These are phyloP conservation scores for Atta colombica DNA, from an alignment of 1,140 invertebrate genomes.

Conservation along the genomic window DNA sequence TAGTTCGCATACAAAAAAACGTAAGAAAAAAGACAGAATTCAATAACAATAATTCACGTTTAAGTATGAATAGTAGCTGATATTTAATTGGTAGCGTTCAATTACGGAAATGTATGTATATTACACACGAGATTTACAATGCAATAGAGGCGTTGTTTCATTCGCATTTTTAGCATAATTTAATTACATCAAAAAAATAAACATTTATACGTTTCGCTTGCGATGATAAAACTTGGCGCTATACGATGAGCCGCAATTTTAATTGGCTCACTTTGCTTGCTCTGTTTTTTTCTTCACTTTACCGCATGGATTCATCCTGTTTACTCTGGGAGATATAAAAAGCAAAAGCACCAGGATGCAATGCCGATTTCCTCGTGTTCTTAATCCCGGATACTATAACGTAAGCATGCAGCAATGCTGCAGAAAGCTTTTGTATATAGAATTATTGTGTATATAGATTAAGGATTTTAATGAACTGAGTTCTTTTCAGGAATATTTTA, in stretches of 20 bases:
- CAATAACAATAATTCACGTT: slow-evolving; percentile 8
- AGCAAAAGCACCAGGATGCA: slow-evolving; percentile 1
- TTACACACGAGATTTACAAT: slow-evolving; percentile 13
- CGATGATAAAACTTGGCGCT: slow-evolving; percentile 23
- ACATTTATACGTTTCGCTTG: slow-evolving; percentile 33
- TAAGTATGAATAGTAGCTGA: slow-evolving; percentile 42
- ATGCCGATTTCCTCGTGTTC: background rate
- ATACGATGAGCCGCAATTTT: slow-evolving; percentile 20
- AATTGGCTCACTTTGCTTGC: slow-evolving; percentile 25
- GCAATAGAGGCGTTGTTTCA: background rate
- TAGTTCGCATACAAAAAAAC: background rate
- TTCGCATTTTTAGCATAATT: slow-evolving; percentile 23
- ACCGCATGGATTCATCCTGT: slow-evolving; percentile 8
- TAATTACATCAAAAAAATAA: slow-evolving; percentile 52
- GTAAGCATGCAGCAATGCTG: slow-evolving; percentile 4
- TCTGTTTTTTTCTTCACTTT: slow-evolving; percentile 20
- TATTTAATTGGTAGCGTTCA: slow-evolving; percentile 35
- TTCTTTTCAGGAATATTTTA: background rate
- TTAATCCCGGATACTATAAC: background rate
- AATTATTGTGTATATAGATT: background rate
- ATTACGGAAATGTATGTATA: slow-evolving; percentile 35
- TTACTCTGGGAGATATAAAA: slow-evolving; percentile 32
- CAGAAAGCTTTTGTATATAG: background rate
- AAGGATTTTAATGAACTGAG: background rate
- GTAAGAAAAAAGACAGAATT: background rate